A percentile compares a stretch with the other conserved stretches of the same genome.
Conservation (phyloP, 23 tunicate genomes). For the Ascidia mentula region DNA sequence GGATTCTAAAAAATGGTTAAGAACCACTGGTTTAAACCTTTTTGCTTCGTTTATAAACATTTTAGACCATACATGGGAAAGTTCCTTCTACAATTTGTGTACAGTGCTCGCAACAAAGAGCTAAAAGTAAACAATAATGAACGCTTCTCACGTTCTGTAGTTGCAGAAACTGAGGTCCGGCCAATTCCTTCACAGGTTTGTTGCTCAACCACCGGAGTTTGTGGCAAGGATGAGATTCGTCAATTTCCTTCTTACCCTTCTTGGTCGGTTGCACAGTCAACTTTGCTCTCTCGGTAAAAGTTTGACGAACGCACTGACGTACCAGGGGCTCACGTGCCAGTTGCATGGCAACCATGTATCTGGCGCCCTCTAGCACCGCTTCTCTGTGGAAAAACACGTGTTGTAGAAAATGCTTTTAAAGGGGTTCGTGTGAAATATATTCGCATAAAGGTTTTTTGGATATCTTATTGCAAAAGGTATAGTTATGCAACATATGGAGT, state of each 20-base stretch:
- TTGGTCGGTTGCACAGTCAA: conserved; percentile 79
- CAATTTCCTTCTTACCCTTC: conserved; percentile 88
- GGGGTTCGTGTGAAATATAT: too few relatives aligned
- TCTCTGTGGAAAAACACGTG: conserved; percentile 68
- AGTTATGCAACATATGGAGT: too few relatives aligned
- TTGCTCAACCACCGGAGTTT: conserved; percentile 57
- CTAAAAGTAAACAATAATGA: too few relatives aligned
- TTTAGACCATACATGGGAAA: too few relatives aligned
- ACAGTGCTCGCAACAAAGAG: too few relatives aligned
- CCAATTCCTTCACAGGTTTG: conserved; percentile 79
- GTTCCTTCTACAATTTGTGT: too few relatives aligned
- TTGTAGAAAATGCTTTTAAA: too few relatives aligned
- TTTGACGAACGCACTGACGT: conserved; percentile 90
- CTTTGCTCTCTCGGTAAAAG: conserved; percentile 77
- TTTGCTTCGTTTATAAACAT: too few relatives aligned
- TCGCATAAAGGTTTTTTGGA: too few relatives aligned
- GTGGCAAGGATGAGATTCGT: conserved; percentile 77
- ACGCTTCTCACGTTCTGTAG: conserved; percentile 79
- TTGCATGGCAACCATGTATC: conserved; percentile 98
- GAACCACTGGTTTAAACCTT: too few relatives aligned
- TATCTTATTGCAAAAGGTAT: too few relatives aligned
- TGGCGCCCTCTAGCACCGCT: conserved; percentile 83
- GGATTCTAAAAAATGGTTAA: too few relatives aligned
- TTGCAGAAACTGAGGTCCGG: conserved; percentile 71
- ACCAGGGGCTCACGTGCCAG: conserved; percentile 95